These are phyloP conservation scores for Zonitis immaculata DNA, from an alignment of 2,888 invertebrate species.

Conservation along the genomic window DNA sequence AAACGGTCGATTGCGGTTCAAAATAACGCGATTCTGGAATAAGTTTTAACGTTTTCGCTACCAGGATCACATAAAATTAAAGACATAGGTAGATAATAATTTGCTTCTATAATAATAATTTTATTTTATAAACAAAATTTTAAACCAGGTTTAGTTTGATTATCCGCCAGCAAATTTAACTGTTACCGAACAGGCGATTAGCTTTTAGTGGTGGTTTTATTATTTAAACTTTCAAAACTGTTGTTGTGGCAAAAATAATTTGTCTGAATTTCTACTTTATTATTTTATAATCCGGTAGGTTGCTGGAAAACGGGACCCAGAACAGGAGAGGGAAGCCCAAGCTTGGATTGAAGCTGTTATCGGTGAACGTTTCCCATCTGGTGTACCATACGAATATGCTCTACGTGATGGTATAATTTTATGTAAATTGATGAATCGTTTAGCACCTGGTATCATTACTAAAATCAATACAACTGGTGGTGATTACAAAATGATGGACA, in stretches of 20 bases:
- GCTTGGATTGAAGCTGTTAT: conserved; percentile 80
- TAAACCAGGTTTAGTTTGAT: background rate
- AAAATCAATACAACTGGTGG: conserved; percentile 82
- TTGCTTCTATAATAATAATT: background rate
- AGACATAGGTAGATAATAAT: background rate
- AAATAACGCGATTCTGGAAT: background rate
- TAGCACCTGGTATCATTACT: conserved; percentile 77
- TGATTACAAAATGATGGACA: conserved; percentile 96
- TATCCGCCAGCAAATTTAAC: background rate
- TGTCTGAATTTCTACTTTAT: no score
- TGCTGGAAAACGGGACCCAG: conserved; percentile 74
- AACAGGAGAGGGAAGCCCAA: conserved; percentile 76
- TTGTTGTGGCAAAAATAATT: no score
- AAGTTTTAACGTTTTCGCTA: background rate
- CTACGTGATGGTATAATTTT: conserved; percentile 79
- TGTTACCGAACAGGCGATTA: background rate
- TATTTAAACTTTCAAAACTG: background rate
- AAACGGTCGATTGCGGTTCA: conserved; percentile 29
- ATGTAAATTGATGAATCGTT: conserved; percentile 85
- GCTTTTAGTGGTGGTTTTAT: background rate
- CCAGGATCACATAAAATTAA: background rate
- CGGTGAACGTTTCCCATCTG: conserved; percentile 70
- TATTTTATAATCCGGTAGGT: conserved; percentile 59
- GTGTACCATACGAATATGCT: conserved; percentile 69
- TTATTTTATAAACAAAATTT: background rate